Conservation (phyloP, 2,888 invertebrate species). For the Dioctria linearis region DNA sequence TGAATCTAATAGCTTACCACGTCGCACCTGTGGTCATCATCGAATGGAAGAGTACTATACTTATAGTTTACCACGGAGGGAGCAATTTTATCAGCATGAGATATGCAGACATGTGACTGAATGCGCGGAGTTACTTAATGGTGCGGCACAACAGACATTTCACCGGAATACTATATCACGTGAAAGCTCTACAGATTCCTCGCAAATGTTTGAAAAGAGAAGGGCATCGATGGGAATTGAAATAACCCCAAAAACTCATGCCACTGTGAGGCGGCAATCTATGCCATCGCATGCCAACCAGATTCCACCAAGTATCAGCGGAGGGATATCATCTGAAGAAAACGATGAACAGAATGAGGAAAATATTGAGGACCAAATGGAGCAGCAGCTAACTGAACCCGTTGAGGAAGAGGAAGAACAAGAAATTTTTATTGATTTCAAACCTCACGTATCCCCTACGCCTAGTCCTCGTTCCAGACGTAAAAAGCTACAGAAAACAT, state of each 20-base stretch:
- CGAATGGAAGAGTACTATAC: constrained; percentile 68
- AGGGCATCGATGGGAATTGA: constrained; percentile 54
- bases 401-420: constrained; percentile 76
- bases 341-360: constrained; percentile 67
- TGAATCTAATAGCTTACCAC: constrained; percentile 70
- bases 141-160: constrained; percentile 42
- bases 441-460: constrained; percentile 81
- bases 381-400: constrained; percentile 59
- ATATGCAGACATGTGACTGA: constrained; percentile 69
- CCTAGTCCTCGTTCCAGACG: constrained; percentile 74
- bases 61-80: constrained; percentile 68
- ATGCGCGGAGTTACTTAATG: constrained; percentile 67
- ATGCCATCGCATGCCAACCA: constrained; percentile 61
- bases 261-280: constrained; percentile 52
- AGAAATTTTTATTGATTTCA: constrained; percentile 91
- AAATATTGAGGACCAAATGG: constrained; percentile 61
- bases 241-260: constrained; percentile 58
- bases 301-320: constrained; percentile 6
- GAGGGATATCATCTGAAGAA: constrained; percentile 58
- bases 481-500: constrained; percentile 79
- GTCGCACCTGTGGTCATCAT: constrained; percentile 68
- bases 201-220: constrained; percentile 42
- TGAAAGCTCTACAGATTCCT: constrained; percentile 58
- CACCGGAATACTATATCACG: constrained; percentile 57
- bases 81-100: constrained; percentile 66